Conservation (phyloP, 2,888 invertebrate genomes). For the Coelinius sp. region DNA sequence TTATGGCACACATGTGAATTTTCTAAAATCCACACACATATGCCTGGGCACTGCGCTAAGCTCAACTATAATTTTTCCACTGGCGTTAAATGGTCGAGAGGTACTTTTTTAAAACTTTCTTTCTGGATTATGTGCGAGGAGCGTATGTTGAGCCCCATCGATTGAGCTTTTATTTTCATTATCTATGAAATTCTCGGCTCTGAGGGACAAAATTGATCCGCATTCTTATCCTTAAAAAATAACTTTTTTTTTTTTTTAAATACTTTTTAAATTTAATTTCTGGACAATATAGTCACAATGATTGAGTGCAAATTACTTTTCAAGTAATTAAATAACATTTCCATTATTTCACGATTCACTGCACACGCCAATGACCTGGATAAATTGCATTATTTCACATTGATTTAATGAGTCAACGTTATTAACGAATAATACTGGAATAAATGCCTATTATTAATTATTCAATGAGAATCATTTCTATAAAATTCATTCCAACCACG, state of each 20-base stretch:
- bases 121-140: background rate
- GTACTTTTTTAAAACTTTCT: constrained; percentile 14
- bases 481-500: background rate
- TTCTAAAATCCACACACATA: background rate
- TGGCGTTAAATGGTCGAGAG: constrained; percentile 26
- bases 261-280: too few relatives aligned
- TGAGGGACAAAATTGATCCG: too few relatives aligned
- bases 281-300: too few relatives aligned
- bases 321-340: background rate
- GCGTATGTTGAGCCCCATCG: constrained; percentile 21
- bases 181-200: background rate
- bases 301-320: background rate
- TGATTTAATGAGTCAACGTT: background rate
- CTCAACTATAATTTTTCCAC: constrained; percentile 41
- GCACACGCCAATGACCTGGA: background rate
- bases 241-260: too few relatives aligned
- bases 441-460: background rate
- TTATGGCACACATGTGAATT: constrained; percentile 1
- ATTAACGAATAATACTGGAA: background rate
- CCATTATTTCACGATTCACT: background rate
- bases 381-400: background rate
- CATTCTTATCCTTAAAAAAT: too few relatives aligned
- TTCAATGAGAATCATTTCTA: background rate
- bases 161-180: constrained; percentile 21
- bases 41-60: constrained; percentile 44